Evolutionary conservation across 2,888 invertebrate genomes (phyloP).

Genomic region (Helicoverpa assulta): DNA sequence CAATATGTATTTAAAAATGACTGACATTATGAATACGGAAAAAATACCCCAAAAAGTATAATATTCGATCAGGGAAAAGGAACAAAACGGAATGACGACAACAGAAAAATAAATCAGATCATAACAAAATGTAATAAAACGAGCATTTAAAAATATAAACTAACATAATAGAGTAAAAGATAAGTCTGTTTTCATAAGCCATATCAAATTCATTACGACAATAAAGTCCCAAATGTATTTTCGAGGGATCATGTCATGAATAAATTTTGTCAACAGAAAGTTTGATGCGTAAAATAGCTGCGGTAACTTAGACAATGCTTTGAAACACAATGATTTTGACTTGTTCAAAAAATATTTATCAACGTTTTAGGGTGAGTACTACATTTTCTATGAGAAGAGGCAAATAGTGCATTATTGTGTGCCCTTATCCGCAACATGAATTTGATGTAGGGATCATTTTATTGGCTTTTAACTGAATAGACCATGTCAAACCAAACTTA

Average conservation of each 20-base stretch:
- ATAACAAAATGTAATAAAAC: conserved; percentile 35
- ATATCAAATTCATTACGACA: conserved; percentile 90
- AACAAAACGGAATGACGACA: neutral
- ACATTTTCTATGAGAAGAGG: no score
- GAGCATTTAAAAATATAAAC: conserved; percentile 64
- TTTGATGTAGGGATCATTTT: neutral
- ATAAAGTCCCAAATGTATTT: conserved; percentile 89
- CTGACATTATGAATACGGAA: no score
- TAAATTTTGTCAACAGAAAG: conserved; percentile 87
- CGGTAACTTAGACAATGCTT: conserved; percentile 82
- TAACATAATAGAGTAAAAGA: conserved; percentile 69
- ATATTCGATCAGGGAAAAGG: neutral
- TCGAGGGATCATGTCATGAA: conserved; percentile 89
- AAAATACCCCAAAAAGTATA: no score
- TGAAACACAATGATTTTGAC: conserved; percentile 54
- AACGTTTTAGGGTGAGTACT: no score
- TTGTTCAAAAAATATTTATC: conserved; percentile 17
- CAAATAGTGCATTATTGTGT: no score
- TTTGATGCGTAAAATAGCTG: conserved; percentile 87
- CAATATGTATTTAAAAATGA: no score
- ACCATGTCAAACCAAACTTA: neutral
- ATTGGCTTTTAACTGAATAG: no score
- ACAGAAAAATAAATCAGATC: conserved; percentile 12
- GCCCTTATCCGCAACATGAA: neutral
- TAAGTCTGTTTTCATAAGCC: conserved; percentile 84